Conservation (phyloP, 2,888 invertebrate genomes). For the Elmis aenea region DNA sequence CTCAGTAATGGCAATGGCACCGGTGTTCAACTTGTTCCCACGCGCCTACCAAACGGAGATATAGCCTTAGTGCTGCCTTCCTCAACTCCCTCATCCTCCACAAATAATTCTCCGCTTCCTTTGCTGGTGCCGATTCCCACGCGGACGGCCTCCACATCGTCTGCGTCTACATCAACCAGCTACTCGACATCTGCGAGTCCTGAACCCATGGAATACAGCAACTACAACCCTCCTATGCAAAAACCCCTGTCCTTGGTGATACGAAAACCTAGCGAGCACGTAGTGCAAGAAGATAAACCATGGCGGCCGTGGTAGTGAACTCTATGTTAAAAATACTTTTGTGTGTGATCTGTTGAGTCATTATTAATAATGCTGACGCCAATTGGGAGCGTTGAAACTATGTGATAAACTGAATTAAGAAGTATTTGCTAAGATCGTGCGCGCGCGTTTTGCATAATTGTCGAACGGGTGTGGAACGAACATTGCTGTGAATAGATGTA, state of each 20-base stretch:
- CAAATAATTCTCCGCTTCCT: slow-evolving; percentile 54
- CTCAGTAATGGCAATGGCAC: slow-evolving; percentile 64
- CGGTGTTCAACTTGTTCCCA: slow-evolving; percentile 74
- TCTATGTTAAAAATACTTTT: neutral
- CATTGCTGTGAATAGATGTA: too few species aligned
- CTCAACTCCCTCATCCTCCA: slow-evolving; percentile 47
- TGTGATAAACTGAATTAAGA: too few species aligned
- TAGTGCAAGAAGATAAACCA: slow-evolving; percentile 64
- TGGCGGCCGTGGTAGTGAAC: slow-evolving; percentile 69
- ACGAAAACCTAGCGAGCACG: slow-evolving; percentile 52
- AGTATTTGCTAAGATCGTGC: too few species aligned
- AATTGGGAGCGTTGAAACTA: too few species aligned
- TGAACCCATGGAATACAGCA: slow-evolving; percentile 46
- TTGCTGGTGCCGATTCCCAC: slow-evolving; percentile 71
- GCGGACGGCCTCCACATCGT: slow-evolving; percentile 66
- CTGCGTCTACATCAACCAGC: slow-evolving; percentile 58
- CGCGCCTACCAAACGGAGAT: slow-evolving; percentile 76
- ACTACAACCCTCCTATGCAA: slow-evolving; percentile 48
- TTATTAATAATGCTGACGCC: slow-evolving; percentile 3
- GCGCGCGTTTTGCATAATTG: too few species aligned
- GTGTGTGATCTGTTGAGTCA: slow-evolving; percentile 7
- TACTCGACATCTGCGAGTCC: slow-evolving; percentile 57
- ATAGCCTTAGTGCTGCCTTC: slow-evolving; percentile 75
- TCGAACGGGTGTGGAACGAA: too few species aligned
- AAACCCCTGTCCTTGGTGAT: slow-evolving; percentile 71